A percentile compares a stretch with the other conserved stretches of the same genome.
These are phyloP conservation scores for Poeciliopsis occidentalis DNA, from an alignment of 2,113 vertebrate species.

Conservation along the genomic window DNA sequence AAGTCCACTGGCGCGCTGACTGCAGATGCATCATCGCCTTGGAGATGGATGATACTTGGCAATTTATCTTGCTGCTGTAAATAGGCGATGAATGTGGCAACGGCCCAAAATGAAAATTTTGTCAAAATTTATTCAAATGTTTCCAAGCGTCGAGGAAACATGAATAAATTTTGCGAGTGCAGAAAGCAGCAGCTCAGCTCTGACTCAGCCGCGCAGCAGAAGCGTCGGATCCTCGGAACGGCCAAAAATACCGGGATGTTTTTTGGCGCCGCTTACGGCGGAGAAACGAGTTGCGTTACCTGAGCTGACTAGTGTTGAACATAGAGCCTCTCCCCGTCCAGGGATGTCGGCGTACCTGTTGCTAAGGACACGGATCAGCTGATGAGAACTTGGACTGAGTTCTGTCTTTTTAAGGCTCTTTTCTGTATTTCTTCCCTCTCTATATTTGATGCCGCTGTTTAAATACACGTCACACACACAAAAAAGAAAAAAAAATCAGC, in stretches of 20 bases:
- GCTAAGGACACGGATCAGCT: no score
- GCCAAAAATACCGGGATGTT: conserved; percentile 10
- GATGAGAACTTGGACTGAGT: no score
- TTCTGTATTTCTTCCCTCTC: no score
- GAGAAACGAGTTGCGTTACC: conserved; percentile 49
- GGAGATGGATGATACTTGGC: conserved; percentile 21
- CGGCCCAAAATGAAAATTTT: conserved; percentile 10
- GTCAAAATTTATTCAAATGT: conserved; percentile 66
- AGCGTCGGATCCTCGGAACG: conserved; percentile 23
- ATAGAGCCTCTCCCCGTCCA: conserved; percentile 50
- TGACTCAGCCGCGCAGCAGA: conserved; percentile 43
- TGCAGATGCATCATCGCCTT: conserved; percentile 33
- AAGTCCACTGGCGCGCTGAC: not conserved
- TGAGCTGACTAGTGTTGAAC: conserved; percentile 55
- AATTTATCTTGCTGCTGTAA: conserved; percentile 5
- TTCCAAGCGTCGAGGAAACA: conserved; percentile 62
- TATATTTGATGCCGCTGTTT: no score
- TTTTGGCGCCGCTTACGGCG: conserved; percentile 10
- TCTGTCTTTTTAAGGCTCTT: no score
- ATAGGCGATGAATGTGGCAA: conserved; percentile 33
- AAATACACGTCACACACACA: no score
- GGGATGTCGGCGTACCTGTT: no score
- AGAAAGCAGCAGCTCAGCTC: conserved; percentile 45
- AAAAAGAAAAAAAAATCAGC: not conserved
- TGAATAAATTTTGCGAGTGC: conserved; percentile 47